phyloP scores from a whole-genome alignment of 1,140 invertebrate species.

The Listronotus bonariensis region DNA sequence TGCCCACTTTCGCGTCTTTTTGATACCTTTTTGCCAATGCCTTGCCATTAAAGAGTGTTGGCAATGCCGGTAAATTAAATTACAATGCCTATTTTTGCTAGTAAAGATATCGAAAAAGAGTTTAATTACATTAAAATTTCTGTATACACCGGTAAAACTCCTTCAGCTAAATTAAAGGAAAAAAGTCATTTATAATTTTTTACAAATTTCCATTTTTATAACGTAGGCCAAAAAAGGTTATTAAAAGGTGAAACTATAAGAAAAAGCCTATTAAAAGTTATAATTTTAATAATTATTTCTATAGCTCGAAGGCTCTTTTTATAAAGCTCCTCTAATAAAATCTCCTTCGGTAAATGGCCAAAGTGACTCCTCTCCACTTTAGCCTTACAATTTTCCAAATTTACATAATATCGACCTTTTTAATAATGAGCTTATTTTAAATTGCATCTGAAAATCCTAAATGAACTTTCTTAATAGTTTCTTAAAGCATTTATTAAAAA shows the following conservation, averaged over 20 bases:
- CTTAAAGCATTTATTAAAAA: neutral
- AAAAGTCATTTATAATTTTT: no score
- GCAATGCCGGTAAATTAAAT: no score
- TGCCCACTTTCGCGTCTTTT: no score
- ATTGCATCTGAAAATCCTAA: constrained; percentile 16
- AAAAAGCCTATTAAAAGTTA: constrained; percentile 22
- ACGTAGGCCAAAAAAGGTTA: no score
- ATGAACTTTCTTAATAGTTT: constrained; percentile 17
- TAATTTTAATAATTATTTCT: constrained; percentile 21
- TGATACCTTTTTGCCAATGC: no score
- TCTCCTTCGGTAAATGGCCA: constrained; percentile 3
- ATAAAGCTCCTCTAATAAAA: constrained; percentile 10
- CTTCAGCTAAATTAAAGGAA: no score
- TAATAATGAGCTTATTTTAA: constrained; percentile 15
- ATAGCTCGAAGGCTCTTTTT: neutral
- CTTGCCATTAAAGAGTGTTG: no score
- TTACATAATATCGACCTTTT: constrained; percentile 21
- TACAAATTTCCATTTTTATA: no score
- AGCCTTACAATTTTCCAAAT: constrained; percentile 16
- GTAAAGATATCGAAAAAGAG: no score
- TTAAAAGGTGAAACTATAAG: constrained; percentile 7
- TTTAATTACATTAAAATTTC: no score
- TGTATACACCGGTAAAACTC: no score
- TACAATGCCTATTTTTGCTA: no score
- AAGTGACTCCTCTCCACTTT: constrained; percentile 3